Evolutionary conservation across 2,797 vertebrate genomes (phyloP), one percentile per base, ranked within the genome.

Genomic region (Acestrorhynchus altus): DNA sequence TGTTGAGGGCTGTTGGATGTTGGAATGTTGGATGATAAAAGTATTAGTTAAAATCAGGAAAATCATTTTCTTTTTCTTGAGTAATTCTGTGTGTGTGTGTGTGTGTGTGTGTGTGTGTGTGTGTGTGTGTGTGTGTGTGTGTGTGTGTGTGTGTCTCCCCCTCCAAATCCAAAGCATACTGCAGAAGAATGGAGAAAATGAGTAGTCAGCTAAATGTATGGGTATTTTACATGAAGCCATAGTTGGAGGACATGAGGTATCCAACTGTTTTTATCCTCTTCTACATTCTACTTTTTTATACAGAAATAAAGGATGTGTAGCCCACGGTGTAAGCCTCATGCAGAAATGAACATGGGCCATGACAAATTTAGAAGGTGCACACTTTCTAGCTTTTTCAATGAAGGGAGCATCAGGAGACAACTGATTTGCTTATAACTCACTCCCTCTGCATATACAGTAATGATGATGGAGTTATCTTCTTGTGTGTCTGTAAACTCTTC

Each of bases 151-250:
- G 54, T 54, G 63, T 35, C 54, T 78, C 74, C 60, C 59, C 83
- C 57, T 72, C 20, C 52, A 83, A 57, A 78, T 68, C 85, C 83
- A 64, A 85, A 74, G 60, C 44, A 74, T 56, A 31, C 18, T 28
- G 69, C 63, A 20, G 28, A 18, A 68, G 72, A 82, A 83, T 81
- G 73, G 75, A 59, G 72, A 60, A 63, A 80, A 73, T 76, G 52
- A 83, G 65, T 66, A 79, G 83, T 89, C 89, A 85, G 87, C 86
- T 78, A 82, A 90, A 88, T 73, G 22, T 31, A 44, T 8, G 35
- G n/a, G 15, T 64, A 49, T 78, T 81, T 84, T 52, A 52, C 3
- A 47, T 13, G 0, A 71, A 81, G 74, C 74, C 81, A 68, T 63
- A 68, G 65, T 76, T 49, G 66, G 20, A 85, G 81, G 78, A 82